phyloP scores from a whole-genome alignment of 1,140 invertebrate species.

The Neuroterus valhalla region DNA sequence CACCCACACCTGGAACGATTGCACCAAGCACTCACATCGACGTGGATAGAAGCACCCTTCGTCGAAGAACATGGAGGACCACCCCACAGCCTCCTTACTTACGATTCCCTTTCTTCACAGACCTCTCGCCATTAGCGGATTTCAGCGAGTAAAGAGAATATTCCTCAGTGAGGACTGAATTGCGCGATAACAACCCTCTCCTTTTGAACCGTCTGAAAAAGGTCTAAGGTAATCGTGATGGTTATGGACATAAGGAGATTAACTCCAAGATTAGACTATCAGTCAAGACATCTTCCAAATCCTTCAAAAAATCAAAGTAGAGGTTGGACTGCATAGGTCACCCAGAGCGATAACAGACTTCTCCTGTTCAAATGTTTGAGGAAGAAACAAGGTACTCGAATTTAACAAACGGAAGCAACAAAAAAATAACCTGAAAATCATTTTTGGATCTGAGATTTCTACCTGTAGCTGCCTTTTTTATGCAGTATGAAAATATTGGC shows the following conservation, averaged over 20 bases:
- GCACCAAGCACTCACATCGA: slow-evolving; percentile 11
- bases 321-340: too few species aligned
- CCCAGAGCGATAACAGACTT: too few species aligned
- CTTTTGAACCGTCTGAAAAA: slow-evolving; percentile 36
- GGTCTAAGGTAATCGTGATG: slow-evolving; percentile 29
- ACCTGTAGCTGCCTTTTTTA: too few species aligned
- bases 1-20: slow-evolving; percentile 34
- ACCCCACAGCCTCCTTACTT: slow-evolving; percentile 22
- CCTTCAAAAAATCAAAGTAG: too few species aligned
- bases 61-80: not conserved
- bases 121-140: slow-evolving; percentile 17
- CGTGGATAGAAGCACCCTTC: slow-evolving; percentile 14
- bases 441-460: too few species aligned
- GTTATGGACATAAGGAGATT: slow-evolving; percentile 7
- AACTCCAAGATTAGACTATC: too few species aligned
- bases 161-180: not conserved
- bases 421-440: too few species aligned
- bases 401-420: too few species aligned
- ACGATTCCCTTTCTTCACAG: slow-evolving; percentile 22
- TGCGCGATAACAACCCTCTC: slow-evolving; percentile 10
- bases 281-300: too few species aligned
- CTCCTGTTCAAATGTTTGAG: too few species aligned
- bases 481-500: too few species aligned
- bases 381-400: too few species aligned
- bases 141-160: slow-evolving; percentile 2